phyloP scores from a whole-genome alignment of 2,797 vertebrate species.

The Artibeus jamaicensis region DNA sequence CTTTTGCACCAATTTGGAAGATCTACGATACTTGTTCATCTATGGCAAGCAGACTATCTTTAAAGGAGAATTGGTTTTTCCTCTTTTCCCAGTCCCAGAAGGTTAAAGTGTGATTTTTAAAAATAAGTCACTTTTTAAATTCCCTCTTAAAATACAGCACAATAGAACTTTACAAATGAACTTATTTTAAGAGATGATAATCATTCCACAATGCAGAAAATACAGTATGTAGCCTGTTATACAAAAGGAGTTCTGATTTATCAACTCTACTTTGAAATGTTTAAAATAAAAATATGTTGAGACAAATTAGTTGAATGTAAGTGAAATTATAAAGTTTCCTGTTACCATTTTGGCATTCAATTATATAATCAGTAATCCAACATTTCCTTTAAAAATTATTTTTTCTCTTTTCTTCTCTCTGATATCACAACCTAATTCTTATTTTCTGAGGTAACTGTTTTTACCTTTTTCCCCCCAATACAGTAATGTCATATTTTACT shows the following conservation, averaged over 20 bases:
- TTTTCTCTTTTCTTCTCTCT: background rate
- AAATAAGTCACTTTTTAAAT: background rate
- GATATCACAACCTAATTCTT: background rate
- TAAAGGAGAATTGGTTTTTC: background rate
- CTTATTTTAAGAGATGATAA: background rate
- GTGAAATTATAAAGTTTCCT: background rate
- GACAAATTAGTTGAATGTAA: constrained; percentile 11
- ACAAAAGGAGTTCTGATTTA: background rate
- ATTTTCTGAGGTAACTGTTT: background rate
- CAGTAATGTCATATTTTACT: background rate
- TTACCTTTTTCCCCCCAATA: background rate
- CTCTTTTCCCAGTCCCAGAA: background rate
- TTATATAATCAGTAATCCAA: constrained; percentile 4
- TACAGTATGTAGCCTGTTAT: background rate
- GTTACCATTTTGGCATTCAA: background rate
- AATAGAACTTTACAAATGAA: background rate
- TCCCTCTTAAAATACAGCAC: background rate
- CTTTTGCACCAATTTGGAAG: background rate
- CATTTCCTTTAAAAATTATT: background rate
- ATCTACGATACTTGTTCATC: background rate
- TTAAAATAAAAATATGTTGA: background rate
- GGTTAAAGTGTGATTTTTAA: background rate
- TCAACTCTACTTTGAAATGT: constrained; percentile 28
- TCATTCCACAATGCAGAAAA: background rate
- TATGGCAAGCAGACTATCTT: background rate